phyloP scores from a whole-genome alignment of 2,888 invertebrate genomes.

The Cryptocephalus moraei region DNA sequence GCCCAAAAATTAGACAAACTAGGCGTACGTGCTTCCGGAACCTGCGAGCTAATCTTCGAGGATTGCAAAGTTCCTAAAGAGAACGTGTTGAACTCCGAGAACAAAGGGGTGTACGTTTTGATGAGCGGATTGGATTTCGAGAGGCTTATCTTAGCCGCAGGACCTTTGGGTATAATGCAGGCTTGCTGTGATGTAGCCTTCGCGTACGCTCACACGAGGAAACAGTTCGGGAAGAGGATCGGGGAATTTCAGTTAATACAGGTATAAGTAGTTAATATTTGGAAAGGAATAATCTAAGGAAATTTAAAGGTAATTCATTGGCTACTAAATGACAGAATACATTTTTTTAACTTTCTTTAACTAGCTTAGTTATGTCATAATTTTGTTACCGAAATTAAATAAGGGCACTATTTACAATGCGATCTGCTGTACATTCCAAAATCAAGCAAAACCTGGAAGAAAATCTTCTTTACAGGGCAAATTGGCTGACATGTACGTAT shows the following conservation, averaged over 20 bases:
- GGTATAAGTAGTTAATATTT: no score
- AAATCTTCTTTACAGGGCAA: constrained; percentile 77
- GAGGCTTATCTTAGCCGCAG: constrained; percentile 77
- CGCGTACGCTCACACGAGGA: constrained; percentile 89
- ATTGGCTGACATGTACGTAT: constrained; percentile 92
- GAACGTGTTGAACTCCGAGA: constrained; percentile 75
- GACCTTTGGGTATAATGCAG: constrained; percentile 93
- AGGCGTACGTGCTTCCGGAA: constrained; percentile 97
- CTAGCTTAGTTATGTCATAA: no score
- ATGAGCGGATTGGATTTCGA: constrained; percentile 96
- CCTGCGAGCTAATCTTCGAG: constrained; percentile 91
- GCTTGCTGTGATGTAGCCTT: constrained; percentile 90
- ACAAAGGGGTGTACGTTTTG: constrained; percentile 87
- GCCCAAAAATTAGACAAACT: constrained; percentile 92
- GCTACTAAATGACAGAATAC: no score
- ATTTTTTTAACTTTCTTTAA: no score
- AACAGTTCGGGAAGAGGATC: constrained; percentile 82
- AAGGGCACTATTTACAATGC: no score
- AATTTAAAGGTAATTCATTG: no score
- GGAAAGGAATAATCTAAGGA: no score
- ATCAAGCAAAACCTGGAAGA: no score
- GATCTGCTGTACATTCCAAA: no score
- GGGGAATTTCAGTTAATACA: constrained; percentile 92
- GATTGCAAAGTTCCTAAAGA: constrained; percentile 79
- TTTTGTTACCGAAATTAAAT: no score